Evolutionary conservation across 2,113 vertebrate species (phyloP), one percentile per base, ranked within the genome.

Genomic region (Origma solitaria): DNA sequence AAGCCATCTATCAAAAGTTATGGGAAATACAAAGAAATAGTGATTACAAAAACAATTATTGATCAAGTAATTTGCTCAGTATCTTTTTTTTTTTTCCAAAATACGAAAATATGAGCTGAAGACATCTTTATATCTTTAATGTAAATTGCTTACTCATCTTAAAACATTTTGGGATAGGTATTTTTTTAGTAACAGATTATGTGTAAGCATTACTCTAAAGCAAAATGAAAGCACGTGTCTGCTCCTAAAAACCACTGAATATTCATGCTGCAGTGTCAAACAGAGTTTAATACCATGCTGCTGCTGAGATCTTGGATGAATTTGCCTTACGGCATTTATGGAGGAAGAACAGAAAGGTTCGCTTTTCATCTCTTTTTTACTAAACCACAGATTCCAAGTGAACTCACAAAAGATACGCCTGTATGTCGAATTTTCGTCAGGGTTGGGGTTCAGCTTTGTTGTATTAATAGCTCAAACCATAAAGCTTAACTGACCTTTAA

Each of bases 401-500:
- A 96, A 95, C 70, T 82, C 27, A 50, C 8, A 30, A n/a, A 90
- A 86, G 58, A 62, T 50, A 83, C 47, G 73, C 35, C 53, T 65
- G 7, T 23, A 42, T 10, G n/a, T 54, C 76, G 57, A 47, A 35
- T 37, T 51, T 88, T 81, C 89, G 54, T 86, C 65, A 66, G 23
- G 25, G 20, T n/a, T 72, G 38, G 12, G 49, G 28, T 77, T 88
- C 82, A 86, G 61, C 18, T 85, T 62, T 83, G 10, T 57, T 78
- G 5, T 47, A 88, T 47, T 79, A 82, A 82, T 50, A 90, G 70
- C 35, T 53, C 70, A 54, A 77, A 60, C 12, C 44, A 7, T 38
- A 33, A 60, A 51, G 50, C 13, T 95, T 62, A 77, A 93, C 94
- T 66, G 64, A 96, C 96, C 95, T 97, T 92, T 66, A 70, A 49